Conservation (phyloP, 2,113 vertebrate genomes). For the Festucalex cinctus region DNA sequence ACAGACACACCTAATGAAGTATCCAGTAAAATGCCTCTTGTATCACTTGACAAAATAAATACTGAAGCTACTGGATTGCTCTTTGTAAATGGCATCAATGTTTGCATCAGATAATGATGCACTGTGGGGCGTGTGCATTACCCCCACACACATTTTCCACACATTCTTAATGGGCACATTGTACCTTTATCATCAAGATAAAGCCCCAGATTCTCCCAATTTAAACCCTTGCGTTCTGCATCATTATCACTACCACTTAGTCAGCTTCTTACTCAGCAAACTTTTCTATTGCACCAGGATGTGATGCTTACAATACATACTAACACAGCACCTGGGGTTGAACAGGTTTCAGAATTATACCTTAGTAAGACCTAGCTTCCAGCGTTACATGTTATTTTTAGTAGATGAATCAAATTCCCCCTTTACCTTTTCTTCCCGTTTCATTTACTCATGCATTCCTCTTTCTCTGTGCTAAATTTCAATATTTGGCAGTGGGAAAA, state of each 20-base stretch:
- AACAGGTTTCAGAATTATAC: not conserved
- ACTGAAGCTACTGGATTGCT: too few relatives aligned
- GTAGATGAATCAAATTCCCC: not conserved
- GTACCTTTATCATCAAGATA: not conserved
- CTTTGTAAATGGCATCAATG: not conserved
- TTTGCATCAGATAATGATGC: not conserved
- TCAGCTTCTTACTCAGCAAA: not conserved
- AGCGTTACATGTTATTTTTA: not conserved
- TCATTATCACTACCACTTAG: not conserved
- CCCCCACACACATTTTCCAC: not conserved
- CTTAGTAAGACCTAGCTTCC: not conserved
- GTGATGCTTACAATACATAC: not conserved
- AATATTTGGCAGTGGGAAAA: slow-evolving; percentile 6
- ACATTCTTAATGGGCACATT: not conserved
- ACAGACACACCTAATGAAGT: too few relatives aligned
- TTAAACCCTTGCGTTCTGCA: not conserved
- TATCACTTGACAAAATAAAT: too few relatives aligned
- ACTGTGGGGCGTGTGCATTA: not conserved
- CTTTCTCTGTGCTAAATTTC: slow-evolving; percentile 7
- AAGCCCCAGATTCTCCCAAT: not conserved
- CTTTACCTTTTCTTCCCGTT: not conserved
- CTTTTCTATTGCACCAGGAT: not conserved
- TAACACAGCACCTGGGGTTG: not conserved
- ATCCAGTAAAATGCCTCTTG: too few relatives aligned
- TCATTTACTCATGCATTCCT: slow-evolving; percentile 9